Base-by-base conservation (phyloP, 1,140 invertebrate species). In the Chrysopa pallens region DNA sequence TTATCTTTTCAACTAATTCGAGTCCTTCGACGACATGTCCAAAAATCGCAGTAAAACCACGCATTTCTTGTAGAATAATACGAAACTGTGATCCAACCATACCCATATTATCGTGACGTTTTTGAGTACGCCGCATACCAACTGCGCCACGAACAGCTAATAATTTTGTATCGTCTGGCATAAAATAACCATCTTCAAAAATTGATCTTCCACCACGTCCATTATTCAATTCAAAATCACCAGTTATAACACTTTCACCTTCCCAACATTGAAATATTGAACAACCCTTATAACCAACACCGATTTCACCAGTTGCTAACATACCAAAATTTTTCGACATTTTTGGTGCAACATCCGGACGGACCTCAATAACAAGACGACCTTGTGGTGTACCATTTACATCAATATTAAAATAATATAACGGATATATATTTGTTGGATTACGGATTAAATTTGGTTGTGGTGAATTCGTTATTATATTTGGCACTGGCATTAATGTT, bases 241-340 rank as follows among this genome's bases (percentile, higher is more conserved):
- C 80, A 2, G 78, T 81, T 45, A 83, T 84, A 3, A 84, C 76
- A 50, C 79, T 82, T 54, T 85, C 80, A 29, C 77, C 78, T 50
- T 78, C 78, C 81, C 81, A 85, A 51, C 81, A 84, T 52, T 85
- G 81, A 55, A 85, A 85, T 45, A 86, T 75, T 40, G 72, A 65
- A 57, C 82, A 86, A 9, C 81, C 80, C 46, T 79, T 80, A 53
- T 84, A 86, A 23, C 81, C 78, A 42, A 80, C 70, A 8, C 84
- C 84, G 14, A 75, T 68, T 50, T 87, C 83, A 2, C 85, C 83
- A 0, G 79, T 84, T 8, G 81, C 74, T 4, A 94, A 62, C 1
- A 78, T 69, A 45, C 76, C 72, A 60, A 93, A 94, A 61, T 94
- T 94, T 56, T 86, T 83, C 15, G 83, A 79, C 72, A 93, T 94